These are phyloP conservation scores for Poeciliopsis prolifica DNA, from an alignment of 2,113 vertebrate genomes.

Conservation along the genomic window DNA sequence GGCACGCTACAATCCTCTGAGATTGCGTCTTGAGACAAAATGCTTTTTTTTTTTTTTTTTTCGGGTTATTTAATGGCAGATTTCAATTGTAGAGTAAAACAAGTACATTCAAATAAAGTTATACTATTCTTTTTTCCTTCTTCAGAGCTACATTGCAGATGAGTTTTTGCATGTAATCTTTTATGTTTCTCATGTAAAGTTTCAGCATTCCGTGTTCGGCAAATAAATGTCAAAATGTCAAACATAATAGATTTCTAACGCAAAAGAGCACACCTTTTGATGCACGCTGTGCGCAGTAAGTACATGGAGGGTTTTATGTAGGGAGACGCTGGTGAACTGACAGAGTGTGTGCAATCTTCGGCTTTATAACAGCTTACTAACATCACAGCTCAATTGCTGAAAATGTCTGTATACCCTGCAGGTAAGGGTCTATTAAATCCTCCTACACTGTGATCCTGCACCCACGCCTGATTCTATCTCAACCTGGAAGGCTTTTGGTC, in stretches of 20 bases:
- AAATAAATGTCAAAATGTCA: conserved; percentile 50
- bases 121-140: conserved; percentile 27
- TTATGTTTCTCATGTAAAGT: conserved; percentile 33
- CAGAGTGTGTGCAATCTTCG: conserved; percentile 69
- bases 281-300: conserved; percentile 42
- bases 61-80: conserved; percentile 50
- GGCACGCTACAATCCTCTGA: conserved; percentile 44
- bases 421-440: conserved; percentile 78
- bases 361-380: conserved; percentile 71
- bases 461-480: conserved; percentile 75
- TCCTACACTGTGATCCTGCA: conserved; percentile 76
- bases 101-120: conserved; percentile 28
- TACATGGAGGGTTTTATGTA: conserved; percentile 50
- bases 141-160: conserved; percentile 23
- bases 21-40: conserved; percentile 57
- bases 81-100: conserved; percentile 18
- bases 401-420: conserved; percentile 75
- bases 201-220: conserved; percentile 21
- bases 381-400: conserved; percentile 78
- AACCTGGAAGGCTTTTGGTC: conserved; percentile 73
- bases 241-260: conserved; percentile 45
- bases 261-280: conserved; percentile 34
- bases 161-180: conserved; percentile 18
- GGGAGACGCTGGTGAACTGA: conserved; percentile 71
- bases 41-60: conserved; percentile 30